Evolutionary conservation across 2,113 vertebrate genomes (phyloP), one percentile per base, ranked within the genome.

Genomic region (Clarias macrocephalus): DNA sequence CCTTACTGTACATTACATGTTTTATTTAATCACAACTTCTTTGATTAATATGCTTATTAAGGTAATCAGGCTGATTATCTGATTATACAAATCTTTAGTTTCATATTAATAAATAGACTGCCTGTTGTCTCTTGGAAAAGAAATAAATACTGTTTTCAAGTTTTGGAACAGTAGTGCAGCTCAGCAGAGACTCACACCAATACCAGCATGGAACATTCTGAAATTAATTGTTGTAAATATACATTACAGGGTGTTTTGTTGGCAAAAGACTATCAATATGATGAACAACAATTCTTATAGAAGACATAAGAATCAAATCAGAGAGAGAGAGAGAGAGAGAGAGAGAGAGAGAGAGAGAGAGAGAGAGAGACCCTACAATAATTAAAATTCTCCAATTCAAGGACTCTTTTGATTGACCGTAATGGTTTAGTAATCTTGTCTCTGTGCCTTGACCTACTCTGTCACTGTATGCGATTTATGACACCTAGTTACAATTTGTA

Each of bases 391-490:
- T 91, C 90, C 91, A 86, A 93, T 90, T 90, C 86, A 42, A 91
- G 92, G 90, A 92, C 56, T 0, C 85, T 84, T 90, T 88, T 88
- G 90, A 83, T 70, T 91, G 91, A 92, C 94, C 60, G 82, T 89
- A 73, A 92, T 83, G 92, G 92, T 93, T 92, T 92, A 76, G 92
- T 90, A 93, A 93, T 92, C 93, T 94, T 92, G 92, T 94, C 93
- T 92, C 89, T 91, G 93, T 90, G 89, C 92, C 92, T 93, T 92
- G 92, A 94, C 94, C 94, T 94, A 92, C 92, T 85, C 91, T 93
- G 93, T 94, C 92, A 85, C 85, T 91, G n/a, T 6, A 89, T 80
- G 85, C 89, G 82, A 95, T 94, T 95, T 93, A 93, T 92, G 92
- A 91, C 89, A 88, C 89, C 59, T 92, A 91, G 93, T 93, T 93